Evolutionary conservation across 2,888 invertebrate genomes (phyloP).

Genomic region (Erebia ligea): DNA sequence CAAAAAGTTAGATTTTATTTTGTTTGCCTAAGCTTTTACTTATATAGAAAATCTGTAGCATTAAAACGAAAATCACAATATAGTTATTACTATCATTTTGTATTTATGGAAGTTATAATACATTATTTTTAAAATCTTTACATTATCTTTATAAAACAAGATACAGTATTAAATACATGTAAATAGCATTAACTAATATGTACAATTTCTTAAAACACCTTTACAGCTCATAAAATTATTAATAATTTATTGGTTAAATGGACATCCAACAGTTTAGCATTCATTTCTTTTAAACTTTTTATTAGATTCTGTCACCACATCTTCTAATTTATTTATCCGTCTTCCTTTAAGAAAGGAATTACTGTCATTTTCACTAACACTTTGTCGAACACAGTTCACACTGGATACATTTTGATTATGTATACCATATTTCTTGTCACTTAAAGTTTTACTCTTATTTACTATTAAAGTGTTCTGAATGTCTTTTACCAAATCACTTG

Average conservation of each 20-base stretch:
- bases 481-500: constrained; percentile 78
- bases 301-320: constrained; percentile 69
- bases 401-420: constrained; percentile 78
- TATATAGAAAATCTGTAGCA: no score
- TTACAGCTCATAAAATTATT: constrained; percentile 73
- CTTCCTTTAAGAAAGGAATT: constrained; percentile 72
- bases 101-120: constrained; percentile 74
- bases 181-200: constrained; percentile 75
- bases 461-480: constrained; percentile 78
- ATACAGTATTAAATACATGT: constrained; percentile 79
- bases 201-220: constrained; percentile 74
- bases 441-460: constrained; percentile 76
- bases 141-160: constrained; percentile 75
- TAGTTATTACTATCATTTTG: constrained; percentile 51
- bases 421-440: constrained; percentile 80
- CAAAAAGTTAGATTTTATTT: no score
- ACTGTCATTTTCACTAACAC: constrained; percentile 71
- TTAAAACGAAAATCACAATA: constrained; percentile 39
- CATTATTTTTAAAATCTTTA: constrained; percentile 72
- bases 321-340: constrained; percentile 73
- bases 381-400: constrained; percentile 75
- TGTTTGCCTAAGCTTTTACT: no score
- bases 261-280: constrained; percentile 68
- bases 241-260: constrained; percentile 74
- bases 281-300: constrained; percentile 80